Percentiles rank a stretch among this genome's conserved stretches.
These are phyloP conservation scores for Andrena chrysosceles DNA, from an alignment of 2,888 invertebrate species.

Conservation along the genomic window DNA sequence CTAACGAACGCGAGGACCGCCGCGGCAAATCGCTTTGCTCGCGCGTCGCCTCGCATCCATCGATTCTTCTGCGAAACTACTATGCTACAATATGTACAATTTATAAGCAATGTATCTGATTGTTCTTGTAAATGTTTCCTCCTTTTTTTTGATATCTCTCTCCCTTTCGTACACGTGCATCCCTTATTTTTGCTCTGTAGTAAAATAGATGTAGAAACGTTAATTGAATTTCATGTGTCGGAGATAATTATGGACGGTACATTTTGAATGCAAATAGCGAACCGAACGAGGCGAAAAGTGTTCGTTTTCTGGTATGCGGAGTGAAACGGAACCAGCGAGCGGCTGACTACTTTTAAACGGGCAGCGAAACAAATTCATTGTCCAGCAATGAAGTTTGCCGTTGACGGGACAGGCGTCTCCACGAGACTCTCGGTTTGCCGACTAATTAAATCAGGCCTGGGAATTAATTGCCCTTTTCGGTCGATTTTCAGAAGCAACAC, in stretches of 20 bases:
- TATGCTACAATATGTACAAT: conserved; percentile 80
- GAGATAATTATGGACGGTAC: conserved; percentile 58
- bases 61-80: conserved; percentile 70
- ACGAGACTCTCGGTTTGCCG: conserved; percentile 28
- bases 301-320: conserved; percentile 8
- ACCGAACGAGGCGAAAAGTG: conserved; percentile 27
- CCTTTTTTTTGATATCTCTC: too few relatives aligned
- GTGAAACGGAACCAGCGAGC: conserved; percentile 17
- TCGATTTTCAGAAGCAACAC: too few relatives aligned
- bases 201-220: conserved; percentile 51
- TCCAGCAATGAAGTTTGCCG: conserved; percentile 72
- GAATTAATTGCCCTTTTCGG: too few relatives aligned
- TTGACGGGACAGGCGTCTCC: conserved; percentile 30
- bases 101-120: conserved; percentile 70
- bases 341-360: conserved; percentile 39
- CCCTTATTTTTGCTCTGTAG: conserved; percentile 33
- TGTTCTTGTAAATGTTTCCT: conserved; percentile 70
- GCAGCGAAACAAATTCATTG: conserved; percentile 65
- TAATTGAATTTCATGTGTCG: conserved; percentile 43
- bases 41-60: conserved; percentile 63
- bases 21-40: conserved; percentile 35
- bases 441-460: neutral
- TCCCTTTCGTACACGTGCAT: conserved; percentile 17
- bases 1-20: conserved; percentile 53
- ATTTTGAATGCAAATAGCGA: conserved; percentile 54